Base-by-base conservation (phyloP, 2,113 vertebrate genomes). In the Hystrix cristata region DNA sequence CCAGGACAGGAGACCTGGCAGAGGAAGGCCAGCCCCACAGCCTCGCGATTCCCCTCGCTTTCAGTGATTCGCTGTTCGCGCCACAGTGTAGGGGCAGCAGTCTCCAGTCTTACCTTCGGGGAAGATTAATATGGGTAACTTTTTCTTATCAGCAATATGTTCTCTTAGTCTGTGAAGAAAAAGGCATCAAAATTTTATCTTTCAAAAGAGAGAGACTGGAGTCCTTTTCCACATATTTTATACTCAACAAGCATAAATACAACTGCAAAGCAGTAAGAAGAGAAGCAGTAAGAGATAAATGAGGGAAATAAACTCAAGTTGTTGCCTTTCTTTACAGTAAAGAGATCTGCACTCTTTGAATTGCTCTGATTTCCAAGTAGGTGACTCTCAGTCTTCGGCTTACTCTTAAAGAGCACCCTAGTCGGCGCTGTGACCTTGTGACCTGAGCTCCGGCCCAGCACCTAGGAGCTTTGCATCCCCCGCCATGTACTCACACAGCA, bases 91-190 rank as follows among this genome's bases (percentile, higher is more conserved):
- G 51, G 74, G 12, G 3, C 12, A 3, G 29, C 5, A 96, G 25
- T 48, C 94, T 38, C 79, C 38, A 34, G 65, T 97, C 99, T 98
- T 98, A 99, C 99, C 99, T 99, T 99, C 99, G 95, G 99, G 99
- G 96, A 99, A 99, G 94, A 99, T 99, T 96, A 99, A 98, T 96
- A 99, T 99, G 0, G 99, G 99, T 76, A 99, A 98, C 97, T 99
- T 99, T 97, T 98, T 99, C 98, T 98, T 99, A 88, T 99, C 99
- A 1, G 99, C 98, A 34, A 99, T 98, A 4, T 99, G 99, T 98
- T 99, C 99, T 97, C 89, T 99, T 51, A 99, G 98, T 95, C 99
- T 99, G 99, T 92, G 62, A 98, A 97, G 13, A 65, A 98, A 90
- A 98, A 29, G 0, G 23, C 18, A 94, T 86, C 57, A 94, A 86